Conservation (phyloP, 2,797 vertebrate genomes). For the Propithecus deckenii region DNA sequence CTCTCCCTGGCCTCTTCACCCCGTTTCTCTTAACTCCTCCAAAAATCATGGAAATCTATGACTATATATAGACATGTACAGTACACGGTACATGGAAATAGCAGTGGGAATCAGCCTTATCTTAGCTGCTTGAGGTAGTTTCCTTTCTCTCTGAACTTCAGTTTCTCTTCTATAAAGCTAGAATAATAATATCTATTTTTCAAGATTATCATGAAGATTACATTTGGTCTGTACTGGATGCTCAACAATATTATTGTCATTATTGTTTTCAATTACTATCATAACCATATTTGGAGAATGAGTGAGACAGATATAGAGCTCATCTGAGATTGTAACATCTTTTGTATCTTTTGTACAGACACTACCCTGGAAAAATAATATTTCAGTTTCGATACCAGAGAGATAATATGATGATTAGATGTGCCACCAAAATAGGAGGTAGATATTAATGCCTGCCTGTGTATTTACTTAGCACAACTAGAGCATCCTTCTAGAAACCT, state of each 20-base stretch:
- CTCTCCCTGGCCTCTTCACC: too few relatives aligned
- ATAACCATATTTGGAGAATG: neutral
- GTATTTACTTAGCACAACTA: constrained; percentile 62
- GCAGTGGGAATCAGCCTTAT: accelerated
- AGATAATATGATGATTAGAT: constrained; percentile 62
- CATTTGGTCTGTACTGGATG: neutral
- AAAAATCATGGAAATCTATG: neutral
- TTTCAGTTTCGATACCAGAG: constrained; percentile 53
- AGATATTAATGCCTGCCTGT: constrained; percentile 64
- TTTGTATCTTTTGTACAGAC: constrained; percentile 63
- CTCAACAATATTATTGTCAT: neutral
- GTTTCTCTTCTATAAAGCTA: neutral
- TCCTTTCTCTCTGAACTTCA: neutral
- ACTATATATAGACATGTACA: neutral
- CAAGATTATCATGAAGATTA: neutral
- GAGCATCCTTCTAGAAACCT: constrained; percentile 55
- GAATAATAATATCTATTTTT: neutral
- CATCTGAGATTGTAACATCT: neutral
- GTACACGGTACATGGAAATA: accelerated
- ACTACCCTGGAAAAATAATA: constrained; percentile 62
- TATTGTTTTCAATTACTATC: neutral
- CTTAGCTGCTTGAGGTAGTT: neutral
- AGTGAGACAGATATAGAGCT: neutral
- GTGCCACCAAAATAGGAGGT: constrained; percentile 72
- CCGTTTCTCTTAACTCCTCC: neutral